phyloP scores from a whole-genome alignment of 2,797 vertebrate genomes.

The Leptatherina wallacei region DNA sequence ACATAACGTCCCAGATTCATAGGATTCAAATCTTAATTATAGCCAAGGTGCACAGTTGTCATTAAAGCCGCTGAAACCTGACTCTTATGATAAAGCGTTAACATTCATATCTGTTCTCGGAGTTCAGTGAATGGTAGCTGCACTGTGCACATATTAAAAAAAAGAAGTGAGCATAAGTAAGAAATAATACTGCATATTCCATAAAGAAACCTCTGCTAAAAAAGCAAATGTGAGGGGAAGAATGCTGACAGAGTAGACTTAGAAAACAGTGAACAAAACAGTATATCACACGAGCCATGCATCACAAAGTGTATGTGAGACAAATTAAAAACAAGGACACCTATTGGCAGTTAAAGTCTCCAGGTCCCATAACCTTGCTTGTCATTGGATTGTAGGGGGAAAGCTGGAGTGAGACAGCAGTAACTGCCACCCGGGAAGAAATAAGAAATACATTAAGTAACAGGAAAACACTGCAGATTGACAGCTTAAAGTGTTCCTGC shows the following conservation, averaged over 20 bases:
- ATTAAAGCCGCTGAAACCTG: neutral
- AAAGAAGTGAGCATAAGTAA: neutral
- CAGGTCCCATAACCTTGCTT: slow-evolving; percentile 18
- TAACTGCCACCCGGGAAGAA: slow-evolving; percentile 46
- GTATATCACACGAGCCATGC: neutral
- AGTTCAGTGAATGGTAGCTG: neutral
- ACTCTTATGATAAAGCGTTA: neutral
- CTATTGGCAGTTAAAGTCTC: slow-evolving; percentile 23
- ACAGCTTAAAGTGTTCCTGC: slow-evolving; percentile 40
- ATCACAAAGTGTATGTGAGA: slow-evolving; percentile 25
- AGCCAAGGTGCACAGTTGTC: neutral
- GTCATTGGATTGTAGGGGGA: slow-evolving; percentile 24
- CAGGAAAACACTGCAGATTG: slow-evolving; percentile 39
- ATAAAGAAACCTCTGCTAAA: neutral
- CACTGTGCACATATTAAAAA: neutral
- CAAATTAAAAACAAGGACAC: slow-evolving; percentile 35
- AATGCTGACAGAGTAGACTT: neutral
- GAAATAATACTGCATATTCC: neutral
- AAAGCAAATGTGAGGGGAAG: neutral
- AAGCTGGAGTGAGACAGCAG: slow-evolving; percentile 13
- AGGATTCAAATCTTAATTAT: slow-evolving; percentile 2
- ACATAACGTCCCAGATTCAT: neutral
- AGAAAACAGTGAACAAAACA: slow-evolving; percentile 5
- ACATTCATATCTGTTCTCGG: neutral
- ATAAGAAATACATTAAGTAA: slow-evolving; percentile 50